Conservation (phyloP, 1,140 invertebrate genomes). For the Steinernema khuongi region DNA sequence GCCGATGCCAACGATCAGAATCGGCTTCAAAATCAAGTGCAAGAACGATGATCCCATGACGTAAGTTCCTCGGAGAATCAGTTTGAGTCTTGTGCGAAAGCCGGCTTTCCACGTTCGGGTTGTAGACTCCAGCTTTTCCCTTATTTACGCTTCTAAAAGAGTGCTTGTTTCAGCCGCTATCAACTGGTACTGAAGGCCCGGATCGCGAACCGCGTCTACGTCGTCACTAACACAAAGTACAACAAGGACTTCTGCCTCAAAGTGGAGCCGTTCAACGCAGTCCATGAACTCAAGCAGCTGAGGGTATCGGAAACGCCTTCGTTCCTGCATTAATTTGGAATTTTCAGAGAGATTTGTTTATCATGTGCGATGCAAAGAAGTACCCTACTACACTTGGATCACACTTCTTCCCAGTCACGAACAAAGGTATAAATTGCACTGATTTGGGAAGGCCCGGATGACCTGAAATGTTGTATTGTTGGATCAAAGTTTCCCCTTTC, state of each 20-base stretch:
- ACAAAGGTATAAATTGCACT: background rate
- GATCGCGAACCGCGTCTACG: conserved; percentile 1
- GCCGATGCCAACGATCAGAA: background rate
- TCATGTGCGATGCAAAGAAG: background rate
- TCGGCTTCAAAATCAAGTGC: background rate
- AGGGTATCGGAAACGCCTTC: background rate
- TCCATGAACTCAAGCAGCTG: background rate
- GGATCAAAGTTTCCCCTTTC: too few species aligned
- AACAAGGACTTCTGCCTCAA: conserved; percentile 5
- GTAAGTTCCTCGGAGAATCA: background rate
- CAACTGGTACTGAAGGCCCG: background rate
- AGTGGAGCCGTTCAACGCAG: background rate
- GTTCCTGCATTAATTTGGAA: background rate
- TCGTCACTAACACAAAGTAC: background rate
- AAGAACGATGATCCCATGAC: background rate
- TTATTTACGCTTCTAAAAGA: background rate
- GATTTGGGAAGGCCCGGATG: background rate
- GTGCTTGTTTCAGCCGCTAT: background rate
- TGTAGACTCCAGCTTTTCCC: too few species aligned
- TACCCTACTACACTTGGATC: background rate
- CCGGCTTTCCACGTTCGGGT: too few species aligned
- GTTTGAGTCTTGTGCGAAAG: too few species aligned
- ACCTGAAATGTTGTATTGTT: too few species aligned
- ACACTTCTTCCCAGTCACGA: background rate
- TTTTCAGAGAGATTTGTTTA: background rate